Evolutionary conservation across 2,797 vertebrate genomes (phyloP), one percentile per base, ranked within the genome.

Genomic region (Crenichthys baileyi): DNA sequence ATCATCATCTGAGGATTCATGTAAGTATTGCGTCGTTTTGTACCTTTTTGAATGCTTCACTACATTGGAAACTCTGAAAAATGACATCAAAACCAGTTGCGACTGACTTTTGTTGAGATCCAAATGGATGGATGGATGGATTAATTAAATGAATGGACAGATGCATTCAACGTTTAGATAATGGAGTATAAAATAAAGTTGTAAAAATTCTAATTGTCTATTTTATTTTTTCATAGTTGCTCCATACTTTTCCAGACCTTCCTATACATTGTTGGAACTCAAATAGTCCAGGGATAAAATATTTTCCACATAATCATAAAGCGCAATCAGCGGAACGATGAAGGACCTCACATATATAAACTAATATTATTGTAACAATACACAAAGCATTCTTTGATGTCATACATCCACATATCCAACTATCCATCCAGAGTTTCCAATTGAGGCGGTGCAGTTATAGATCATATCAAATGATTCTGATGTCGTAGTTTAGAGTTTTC

Each of bases 1-100:
- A 80, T 81, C 85, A 75, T 81, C 81, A 88, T 77, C 70, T n/a
- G 79, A 80, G 80, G 77, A 79, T 70, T 70, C 56, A 78, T 22
- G 22, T 79, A 81, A 85, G 90, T 72, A 84, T 51, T 63, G 70
- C 55, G 83, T 58, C 76, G 58, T 89, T 89, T 85, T 85, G 84
- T 83, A 86, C 15, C 58, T 84, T 86, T 76, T 86, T 16, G 41
- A 44, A 72, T 26, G 74, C 70, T 76, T 83, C 61, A n/a, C 79
- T 26, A 84, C 71, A 55, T 81, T 77, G 73, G 79, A 86, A 83
- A 82, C 44, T 75, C 44, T 29, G 31, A 61, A 31, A 26, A 61
- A 31, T 12, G 18, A 39, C 61, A 65, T 7, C 18, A 39, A 41
- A 67, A 67, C 41, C 63, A 39, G 18, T 36, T 22, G 8, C 12